phyloP scores from a whole-genome alignment of 2,888 invertebrate species.

The Lampropteryx suffumata region DNA sequence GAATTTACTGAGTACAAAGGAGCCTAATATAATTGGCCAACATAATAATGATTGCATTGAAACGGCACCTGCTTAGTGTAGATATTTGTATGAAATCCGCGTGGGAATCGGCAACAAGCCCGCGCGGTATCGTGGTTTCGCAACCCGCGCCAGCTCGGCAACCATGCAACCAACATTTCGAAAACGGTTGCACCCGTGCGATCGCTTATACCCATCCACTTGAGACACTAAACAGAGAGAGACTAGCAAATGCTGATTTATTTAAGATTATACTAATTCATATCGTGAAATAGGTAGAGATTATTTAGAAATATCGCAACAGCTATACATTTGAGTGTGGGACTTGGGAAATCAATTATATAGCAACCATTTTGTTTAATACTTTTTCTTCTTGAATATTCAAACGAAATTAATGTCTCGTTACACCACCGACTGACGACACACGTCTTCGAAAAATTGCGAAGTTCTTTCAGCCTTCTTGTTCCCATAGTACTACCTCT shows the following conservation, averaged over 20 bases:
- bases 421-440: too few relatives aligned
- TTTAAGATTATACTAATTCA: not conserved
- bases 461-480: too few relatives aligned
- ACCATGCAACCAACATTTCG: conserved; percentile 44
- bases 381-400: too few relatives aligned
- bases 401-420: too few relatives aligned
- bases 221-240: conserved; percentile 5
- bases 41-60: conserved; percentile 60
- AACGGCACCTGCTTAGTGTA: conserved; percentile 60
- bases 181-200: conserved; percentile 52
- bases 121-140: conserved; percentile 46
- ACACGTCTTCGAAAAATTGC: too few relatives aligned
- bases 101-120: conserved; percentile 70
- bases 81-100: conserved; percentile 78
- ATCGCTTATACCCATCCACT: conserved; percentile 24
- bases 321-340: too few relatives aligned
- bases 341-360: too few relatives aligned
- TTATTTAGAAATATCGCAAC: too few relatives aligned
- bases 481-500: too few relatives aligned
- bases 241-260: not conserved
- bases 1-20: conserved; percentile 39
- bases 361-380: too few relatives aligned
- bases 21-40: conserved; percentile 49
- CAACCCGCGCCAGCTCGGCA: conserved; percentile 33
- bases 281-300: too few relatives aligned